Evolutionary conservation across 2,888 invertebrate genomes (phyloP), one percentile per base, ranked within the genome.

Genomic region (Machimus rusticus): DNA sequence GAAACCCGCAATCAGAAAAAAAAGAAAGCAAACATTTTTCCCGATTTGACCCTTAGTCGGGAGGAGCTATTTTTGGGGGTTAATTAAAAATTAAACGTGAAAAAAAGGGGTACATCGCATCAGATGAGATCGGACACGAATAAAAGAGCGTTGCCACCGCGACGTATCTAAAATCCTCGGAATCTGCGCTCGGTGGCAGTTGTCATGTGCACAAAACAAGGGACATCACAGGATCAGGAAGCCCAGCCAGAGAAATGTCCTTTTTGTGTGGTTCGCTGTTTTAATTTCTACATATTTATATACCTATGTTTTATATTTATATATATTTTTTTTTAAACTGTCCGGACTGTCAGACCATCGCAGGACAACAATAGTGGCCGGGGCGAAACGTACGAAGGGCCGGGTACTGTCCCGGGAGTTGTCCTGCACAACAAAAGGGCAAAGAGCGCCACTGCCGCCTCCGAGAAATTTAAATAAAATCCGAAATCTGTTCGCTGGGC

Each of bases 401-500:
- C 37, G 31, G 79, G 46, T 57, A 9, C 57, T 57, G 28, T 23
- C 66, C 66, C 8, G 28, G 66, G 66, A 23, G 23, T 23, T 66
- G 66, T n/a, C 66, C 66, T 23, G 66, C 37, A 82, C 82, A 28
- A 81, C 51, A 81, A 51, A 81, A 34, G 57, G n/a, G 39, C 46
- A 82, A 82, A 82, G 23, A 57, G 37, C 37, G 57, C 12, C 37
- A 31, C 82, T 37, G 79, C 51, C 51, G 46, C 79, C 57, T 57
- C 82, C 57, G 57, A 82, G 82, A 82, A 82, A 82, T 74, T 86
- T 46, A 86, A 86, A 77, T 77, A 86, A 86, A 86, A 82, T 74
- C 51, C 37, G 39, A 77, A 86, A 86, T 86, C 76, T 86, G 51
- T n/a, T 76, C 46, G 74, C 88, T 88, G 89, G 89, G 87, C 89